Evolutionary conservation across 1,140 invertebrate species (phyloP).

Genomic region (Agrypnia vestita): DNA sequence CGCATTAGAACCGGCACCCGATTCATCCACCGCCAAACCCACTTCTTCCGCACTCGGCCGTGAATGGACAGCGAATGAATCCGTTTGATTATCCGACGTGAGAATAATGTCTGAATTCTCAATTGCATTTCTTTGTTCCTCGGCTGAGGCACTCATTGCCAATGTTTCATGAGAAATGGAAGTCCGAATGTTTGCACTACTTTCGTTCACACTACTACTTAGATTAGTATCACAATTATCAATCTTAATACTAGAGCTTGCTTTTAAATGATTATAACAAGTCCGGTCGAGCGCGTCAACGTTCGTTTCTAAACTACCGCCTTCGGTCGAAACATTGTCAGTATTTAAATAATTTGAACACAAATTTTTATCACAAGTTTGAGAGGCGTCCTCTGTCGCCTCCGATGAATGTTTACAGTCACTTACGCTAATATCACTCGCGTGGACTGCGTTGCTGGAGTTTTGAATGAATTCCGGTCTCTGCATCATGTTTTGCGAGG

Average conservation of each 20-base stretch:
- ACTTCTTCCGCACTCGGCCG: no score
- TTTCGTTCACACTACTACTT: constrained; percentile 37
- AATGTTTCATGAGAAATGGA: background rate
- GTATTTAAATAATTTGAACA: constrained; percentile 49
- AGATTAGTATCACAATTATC: constrained; percentile 59
- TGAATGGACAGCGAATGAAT: no score
- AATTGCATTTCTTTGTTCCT: no score
- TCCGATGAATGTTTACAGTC: constrained; percentile 39
- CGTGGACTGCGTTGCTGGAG: constrained; percentile 16
- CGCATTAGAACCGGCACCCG: background rate
- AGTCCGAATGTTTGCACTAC: background rate
- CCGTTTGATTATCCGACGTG: no score
- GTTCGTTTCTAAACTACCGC: constrained; percentile 27
- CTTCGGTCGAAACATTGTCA: background rate
- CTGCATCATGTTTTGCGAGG: constrained; percentile 65
- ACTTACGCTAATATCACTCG: constrained; percentile 59
- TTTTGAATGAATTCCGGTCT: constrained; percentile 64
- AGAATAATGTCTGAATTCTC: no score
- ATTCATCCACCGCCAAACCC: background rate
- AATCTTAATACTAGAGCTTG: constrained; percentile 50
- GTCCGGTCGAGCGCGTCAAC: constrained; percentile 55
- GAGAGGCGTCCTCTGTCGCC: background rate
- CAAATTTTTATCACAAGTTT: constrained; percentile 56
- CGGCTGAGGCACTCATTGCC: background rate
- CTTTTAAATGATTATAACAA: constrained; percentile 49